phyloP scores from a whole-genome alignment of 2,797 vertebrate species.

The Streptopelia turtur region DNA sequence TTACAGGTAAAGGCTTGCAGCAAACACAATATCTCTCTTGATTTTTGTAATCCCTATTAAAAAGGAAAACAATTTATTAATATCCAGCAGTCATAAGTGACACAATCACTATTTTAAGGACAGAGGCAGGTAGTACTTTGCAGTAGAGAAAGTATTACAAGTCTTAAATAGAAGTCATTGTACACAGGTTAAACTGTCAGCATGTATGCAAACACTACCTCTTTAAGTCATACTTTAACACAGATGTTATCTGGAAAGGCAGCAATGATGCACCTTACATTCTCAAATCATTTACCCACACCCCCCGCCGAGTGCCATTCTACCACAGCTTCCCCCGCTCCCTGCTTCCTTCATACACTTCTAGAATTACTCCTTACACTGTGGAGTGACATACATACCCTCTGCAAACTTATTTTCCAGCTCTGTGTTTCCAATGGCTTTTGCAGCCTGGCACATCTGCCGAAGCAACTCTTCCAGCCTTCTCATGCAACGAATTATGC shows the following conservation, averaged over 20 bases:
- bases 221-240: background rate
- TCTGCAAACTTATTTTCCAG: conserved; percentile 95
- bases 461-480: conserved; percentile 94
- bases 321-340: too few species aligned
- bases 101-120: background rate
- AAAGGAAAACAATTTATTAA: background rate
- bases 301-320: too few species aligned
- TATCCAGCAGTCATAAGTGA: background rate
- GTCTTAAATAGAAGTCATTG: background rate
- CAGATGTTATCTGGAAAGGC: background rate
- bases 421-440: conserved; percentile 98
- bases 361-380: background rate
- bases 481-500: conserved; percentile 92
- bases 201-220: background rate
- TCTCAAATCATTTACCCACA: background rate
- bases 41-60: conserved; percentile 94
- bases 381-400: conserved; percentile 76
- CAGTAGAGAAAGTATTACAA: background rate
- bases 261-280: background rate
- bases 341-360: background rate
- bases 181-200: background rate
- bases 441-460: conserved; percentile 98
- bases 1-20: conserved; percentile 96
- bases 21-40: conserved; percentile 98
- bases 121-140: background rate